Evolutionary conservation across 2,888 invertebrate species (phyloP).

Genomic region (Cancer borealis): DNA sequence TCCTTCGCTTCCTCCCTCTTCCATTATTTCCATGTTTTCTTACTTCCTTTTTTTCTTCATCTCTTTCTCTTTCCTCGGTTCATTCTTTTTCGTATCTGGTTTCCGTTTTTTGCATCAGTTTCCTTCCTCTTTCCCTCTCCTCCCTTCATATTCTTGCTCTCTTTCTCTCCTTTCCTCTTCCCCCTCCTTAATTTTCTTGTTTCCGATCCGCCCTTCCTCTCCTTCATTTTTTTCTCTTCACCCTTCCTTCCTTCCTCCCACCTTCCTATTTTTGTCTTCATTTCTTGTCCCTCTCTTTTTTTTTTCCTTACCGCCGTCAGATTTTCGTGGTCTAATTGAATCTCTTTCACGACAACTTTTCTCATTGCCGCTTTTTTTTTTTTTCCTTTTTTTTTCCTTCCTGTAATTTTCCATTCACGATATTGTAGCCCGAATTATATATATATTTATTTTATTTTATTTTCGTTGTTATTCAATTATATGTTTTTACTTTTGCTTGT

Average conservation of each 20-base stretch:
- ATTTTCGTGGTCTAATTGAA: neutral
- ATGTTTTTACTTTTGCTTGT: neutral
- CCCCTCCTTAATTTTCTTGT: neutral
- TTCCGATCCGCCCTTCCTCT: neutral
- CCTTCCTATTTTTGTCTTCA: too few relatives aligned
- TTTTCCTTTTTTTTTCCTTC: neutral
- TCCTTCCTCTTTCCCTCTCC: neutral
- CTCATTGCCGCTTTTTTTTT: neutral
- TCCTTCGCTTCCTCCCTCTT: too few relatives aligned
- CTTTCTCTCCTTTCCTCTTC: neutral
- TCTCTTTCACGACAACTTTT: neutral
- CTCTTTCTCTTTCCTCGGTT: neutral
- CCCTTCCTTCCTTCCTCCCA: too few relatives aligned
- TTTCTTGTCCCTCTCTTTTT: too few relatives aligned
- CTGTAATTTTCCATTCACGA: neutral
- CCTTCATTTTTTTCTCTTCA: neutral
- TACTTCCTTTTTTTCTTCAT: neutral
- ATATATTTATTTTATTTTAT: neutral
- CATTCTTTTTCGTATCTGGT: neutral
- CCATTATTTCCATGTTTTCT: neutral
- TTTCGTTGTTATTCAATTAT: neutral
- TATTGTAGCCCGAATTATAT: neutral
- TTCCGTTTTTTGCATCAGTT: neutral
- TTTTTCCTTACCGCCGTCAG: slow-evolving; percentile 7
- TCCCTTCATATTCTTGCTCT: neutral